These are phyloP conservation scores for Andrena trimmerana DNA, from an alignment of 2,888 invertebrate species.

Conservation along the genomic window DNA sequence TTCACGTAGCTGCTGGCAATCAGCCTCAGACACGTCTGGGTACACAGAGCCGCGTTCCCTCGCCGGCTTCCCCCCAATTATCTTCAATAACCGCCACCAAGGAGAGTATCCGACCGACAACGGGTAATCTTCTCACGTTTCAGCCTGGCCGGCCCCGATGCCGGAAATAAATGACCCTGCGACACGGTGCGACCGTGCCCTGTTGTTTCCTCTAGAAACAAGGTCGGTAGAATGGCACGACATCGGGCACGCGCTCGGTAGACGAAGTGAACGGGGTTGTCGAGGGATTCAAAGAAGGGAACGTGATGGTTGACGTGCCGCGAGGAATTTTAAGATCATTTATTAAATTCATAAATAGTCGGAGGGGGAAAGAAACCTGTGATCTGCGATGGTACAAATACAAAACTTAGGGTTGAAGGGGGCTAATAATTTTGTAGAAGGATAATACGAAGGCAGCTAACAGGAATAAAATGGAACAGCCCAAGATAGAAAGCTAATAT, in stretches of 20 bases:
- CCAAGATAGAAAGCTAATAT: neutral
- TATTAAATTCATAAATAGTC: no score
- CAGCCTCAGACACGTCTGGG: slow-evolving; percentile 21
- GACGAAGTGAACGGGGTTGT: neutral
- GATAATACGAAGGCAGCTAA: no score
- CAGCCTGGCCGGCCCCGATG: slow-evolving; percentile 37
- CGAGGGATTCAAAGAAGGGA: no score
- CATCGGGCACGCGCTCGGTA: neutral
- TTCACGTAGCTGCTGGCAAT: slow-evolving; percentile 35
- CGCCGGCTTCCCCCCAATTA: slow-evolving; percentile 67
- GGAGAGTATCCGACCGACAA: slow-evolving; percentile 37
- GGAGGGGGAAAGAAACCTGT: no score
- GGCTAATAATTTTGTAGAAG: no score
- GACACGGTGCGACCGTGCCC: slow-evolving; percentile 64
- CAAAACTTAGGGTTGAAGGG: no score
- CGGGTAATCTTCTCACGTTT: slow-evolving; percentile 72
- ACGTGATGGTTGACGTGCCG: no score
- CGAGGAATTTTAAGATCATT: no score
- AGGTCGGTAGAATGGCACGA: slow-evolving; percentile 33
- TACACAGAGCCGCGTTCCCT: slow-evolving; percentile 37
- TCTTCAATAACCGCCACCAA: slow-evolving; percentile 62
- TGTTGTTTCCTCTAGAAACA: slow-evolving; percentile 59
- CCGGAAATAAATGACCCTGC: slow-evolving; percentile 70
- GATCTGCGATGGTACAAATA: no score
- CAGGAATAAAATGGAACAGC: no score